phyloP scores from a whole-genome alignment of 2,888 invertebrate species.

The Apantesis nais region DNA sequence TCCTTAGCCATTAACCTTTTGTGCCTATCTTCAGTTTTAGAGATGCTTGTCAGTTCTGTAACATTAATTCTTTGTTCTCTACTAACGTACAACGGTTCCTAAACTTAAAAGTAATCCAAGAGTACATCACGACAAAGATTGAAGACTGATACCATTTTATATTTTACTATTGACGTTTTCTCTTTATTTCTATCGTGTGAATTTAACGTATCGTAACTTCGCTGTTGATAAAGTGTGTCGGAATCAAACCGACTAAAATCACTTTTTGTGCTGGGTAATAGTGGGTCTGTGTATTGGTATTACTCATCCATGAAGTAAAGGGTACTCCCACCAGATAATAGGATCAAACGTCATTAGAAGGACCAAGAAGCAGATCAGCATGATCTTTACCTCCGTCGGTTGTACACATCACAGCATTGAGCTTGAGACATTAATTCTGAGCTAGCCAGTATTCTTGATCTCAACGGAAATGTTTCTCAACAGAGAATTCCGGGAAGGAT shows the following conservation, averaged over 20 bases:
- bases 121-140: slow-evolving; percentile 10
- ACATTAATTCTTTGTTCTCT: slow-evolving; percentile 45
- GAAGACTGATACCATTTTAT: neutral
- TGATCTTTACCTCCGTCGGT: too few relatives aligned
- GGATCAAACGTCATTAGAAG: too few relatives aligned
- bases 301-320: too few relatives aligned
- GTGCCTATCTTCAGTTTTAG: slow-evolving; percentile 52
- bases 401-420: too few relatives aligned
- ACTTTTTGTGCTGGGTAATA: too few relatives aligned
- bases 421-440: too few relatives aligned
- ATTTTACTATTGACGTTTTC: neutral
- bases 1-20: slow-evolving; percentile 57
- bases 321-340: too few relatives aligned
- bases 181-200: neutral
- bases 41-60: slow-evolving; percentile 49
- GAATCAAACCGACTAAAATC: neutral
- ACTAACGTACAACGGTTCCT: slow-evolving; percentile 27
- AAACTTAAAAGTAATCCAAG: neutral
- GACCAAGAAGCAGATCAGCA: too few relatives aligned
- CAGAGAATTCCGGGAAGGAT: too few relatives aligned
- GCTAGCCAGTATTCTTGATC: too few relatives aligned
- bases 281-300: too few relatives aligned
- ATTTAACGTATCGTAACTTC: neutral
- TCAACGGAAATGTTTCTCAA: too few relatives aligned
- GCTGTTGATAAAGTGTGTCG: neutral